Conservation (phyloP, 2,113 vertebrate genomes). For the Rhinopomastus cyanomelas region DNA sequence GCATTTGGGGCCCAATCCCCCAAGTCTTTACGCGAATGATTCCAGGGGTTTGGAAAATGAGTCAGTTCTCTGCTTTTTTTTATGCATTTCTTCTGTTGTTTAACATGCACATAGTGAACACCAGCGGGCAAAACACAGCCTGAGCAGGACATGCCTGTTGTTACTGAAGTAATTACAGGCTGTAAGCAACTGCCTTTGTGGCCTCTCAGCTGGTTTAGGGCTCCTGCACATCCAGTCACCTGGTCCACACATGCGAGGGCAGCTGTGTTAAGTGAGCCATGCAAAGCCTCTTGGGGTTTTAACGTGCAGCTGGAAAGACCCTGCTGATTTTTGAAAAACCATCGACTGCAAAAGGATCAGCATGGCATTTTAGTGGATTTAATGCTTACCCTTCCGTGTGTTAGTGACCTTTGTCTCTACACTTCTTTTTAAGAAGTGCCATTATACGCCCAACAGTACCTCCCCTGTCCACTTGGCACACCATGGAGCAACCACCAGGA, state of each 20-base stretch:
- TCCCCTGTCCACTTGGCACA: not conserved
- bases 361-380: not conserved
- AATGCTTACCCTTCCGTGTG: not conserved
- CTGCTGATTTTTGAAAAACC: not conserved
- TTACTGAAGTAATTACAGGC: slow-evolving; percentile 15
- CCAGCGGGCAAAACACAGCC: not conserved
- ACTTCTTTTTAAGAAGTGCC: not conserved
- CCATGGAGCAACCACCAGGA: not conserved
- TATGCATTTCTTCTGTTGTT: not conserved
- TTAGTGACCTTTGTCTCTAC: not conserved
- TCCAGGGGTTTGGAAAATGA: not conserved
- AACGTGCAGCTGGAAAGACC: not conserved
- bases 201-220: not conserved
- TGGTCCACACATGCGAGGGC: not conserved
- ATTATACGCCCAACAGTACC: too few species aligned
- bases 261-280: not conserved
- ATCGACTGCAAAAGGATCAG: not conserved
- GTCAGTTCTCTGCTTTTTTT: not conserved
- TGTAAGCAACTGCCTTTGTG: not conserved
- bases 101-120: not conserved
- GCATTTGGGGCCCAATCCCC: not conserved
- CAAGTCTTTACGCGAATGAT: not conserved
- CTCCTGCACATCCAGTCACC: not conserved
- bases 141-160: not conserved
- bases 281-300: not conserved